Percentiles rank a stretch among this genome's conserved stretches.
These are phyloP conservation scores for Apocrypta bakeri DNA, from an alignment of 1,140 invertebrate genomes.

Conservation along the genomic window DNA sequence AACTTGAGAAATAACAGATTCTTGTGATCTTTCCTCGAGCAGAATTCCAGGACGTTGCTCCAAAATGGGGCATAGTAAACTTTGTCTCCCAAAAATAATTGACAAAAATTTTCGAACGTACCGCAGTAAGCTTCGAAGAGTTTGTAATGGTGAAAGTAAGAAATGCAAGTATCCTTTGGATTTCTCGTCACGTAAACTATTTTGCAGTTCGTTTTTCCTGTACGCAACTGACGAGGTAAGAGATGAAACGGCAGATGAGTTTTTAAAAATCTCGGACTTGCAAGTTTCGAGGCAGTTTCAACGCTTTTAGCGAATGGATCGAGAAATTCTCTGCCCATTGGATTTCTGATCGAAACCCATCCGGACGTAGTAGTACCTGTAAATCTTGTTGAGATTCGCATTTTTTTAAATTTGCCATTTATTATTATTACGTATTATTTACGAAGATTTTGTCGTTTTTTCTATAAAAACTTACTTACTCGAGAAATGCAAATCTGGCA, in stretches of 20 bases:
- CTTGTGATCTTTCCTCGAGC: slow-evolving; percentile 73
- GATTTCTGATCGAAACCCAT: neutral
- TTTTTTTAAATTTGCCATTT: no score
- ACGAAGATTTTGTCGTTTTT: neutral
- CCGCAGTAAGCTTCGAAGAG: slow-evolving; percentile 78
- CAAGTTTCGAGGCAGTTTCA: slow-evolving; percentile 63
- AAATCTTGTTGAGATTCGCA: no score
- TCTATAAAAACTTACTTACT: slow-evolving; percentile 57
- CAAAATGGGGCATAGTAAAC: slow-evolving; percentile 76
- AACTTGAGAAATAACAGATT: slow-evolving; percentile 79
- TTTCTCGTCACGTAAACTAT: slow-evolving; percentile 88
- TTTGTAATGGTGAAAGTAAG: slow-evolving; percentile 82
- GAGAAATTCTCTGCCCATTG: neutral
- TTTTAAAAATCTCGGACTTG: slow-evolving; percentile 79
- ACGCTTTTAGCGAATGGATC: slow-evolving; percentile 65
- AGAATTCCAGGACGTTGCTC: slow-evolving; percentile 77
- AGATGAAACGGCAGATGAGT: slow-evolving; percentile 82
- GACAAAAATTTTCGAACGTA: slow-evolving; percentile 79
- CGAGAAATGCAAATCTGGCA: slow-evolving; percentile 59
- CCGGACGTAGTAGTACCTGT: neutral
- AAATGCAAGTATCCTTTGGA: slow-evolving; percentile 87
- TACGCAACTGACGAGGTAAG: slow-evolving; percentile 77
- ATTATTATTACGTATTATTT: no score
- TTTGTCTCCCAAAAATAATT: slow-evolving; percentile 75
- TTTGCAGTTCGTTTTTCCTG: slow-evolving; percentile 73